Percentiles rank a stretch among this genome's conserved stretches.
These are phyloP conservation scores for Phyto melanocephala DNA, from an alignment of 2,888 invertebrate genomes.

Conservation along the genomic window DNA sequence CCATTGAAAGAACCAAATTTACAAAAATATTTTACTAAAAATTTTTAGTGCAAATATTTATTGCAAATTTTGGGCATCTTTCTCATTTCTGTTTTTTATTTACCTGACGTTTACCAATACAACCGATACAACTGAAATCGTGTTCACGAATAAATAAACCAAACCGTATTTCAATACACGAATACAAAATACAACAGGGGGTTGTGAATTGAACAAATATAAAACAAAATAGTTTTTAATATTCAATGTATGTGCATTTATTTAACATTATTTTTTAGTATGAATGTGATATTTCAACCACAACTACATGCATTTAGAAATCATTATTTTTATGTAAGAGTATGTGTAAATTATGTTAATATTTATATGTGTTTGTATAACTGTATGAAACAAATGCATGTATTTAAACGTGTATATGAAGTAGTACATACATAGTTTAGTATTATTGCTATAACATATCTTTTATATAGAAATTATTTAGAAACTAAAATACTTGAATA, in stretches of 20 bases:
- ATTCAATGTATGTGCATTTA: conserved; percentile 9
- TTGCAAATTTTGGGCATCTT: no score
- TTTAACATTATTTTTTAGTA: conserved; percentile 18
- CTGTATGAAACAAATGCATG: neutral
- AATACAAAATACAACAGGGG: no score
- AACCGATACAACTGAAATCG: no score
- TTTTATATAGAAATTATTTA: neutral
- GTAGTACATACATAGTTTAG: neutral
- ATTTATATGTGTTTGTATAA: neutral
- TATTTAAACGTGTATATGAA: neutral
- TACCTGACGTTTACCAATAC: no score
- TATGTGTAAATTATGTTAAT: neutral
- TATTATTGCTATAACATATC: conserved; percentile 18
- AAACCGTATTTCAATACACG: no score
- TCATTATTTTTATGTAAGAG: neutral
- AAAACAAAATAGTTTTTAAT: conserved; percentile 26
- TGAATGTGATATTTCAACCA: neutral
- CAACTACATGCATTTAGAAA: neutral
- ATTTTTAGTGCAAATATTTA: no score
- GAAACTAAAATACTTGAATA: neutral
- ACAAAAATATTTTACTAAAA: no score
- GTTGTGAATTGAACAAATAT: no score
- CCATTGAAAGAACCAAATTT: no score
- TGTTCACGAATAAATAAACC: no score
- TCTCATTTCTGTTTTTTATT: no score